Evolutionary conservation across 2,797 vertebrate species (phyloP).

Genomic region (Tamandua tetradactyla): DNA sequence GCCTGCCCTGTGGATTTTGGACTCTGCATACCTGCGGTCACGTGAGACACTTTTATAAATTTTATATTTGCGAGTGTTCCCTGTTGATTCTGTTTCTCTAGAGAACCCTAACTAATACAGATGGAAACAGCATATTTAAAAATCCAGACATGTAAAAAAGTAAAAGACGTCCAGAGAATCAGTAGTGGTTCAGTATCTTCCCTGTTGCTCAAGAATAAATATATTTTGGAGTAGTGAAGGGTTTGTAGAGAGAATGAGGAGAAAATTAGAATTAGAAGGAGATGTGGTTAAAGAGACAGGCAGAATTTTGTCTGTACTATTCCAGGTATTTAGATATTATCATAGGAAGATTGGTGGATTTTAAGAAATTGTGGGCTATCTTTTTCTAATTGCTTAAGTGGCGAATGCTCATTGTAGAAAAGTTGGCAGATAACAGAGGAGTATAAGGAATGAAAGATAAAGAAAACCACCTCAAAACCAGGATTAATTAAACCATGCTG

Average conservation of each 20-base stretch:
- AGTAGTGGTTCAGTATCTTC: background rate
- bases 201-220: background rate
- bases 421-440: background rate
- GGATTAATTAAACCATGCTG: background rate
- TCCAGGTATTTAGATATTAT: background rate
- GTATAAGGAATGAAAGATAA: slow-evolving; percentile 39
- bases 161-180: background rate
- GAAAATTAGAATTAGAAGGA: background rate
- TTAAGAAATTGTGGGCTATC: background rate
- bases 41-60: too few species aligned
- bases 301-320: background rate
- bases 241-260: background rate
- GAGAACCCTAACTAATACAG: too few species aligned
- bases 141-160: background rate
- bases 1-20: too few species aligned
- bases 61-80: too few species aligned
- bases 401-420: slow-evolving; percentile 19
- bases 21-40: too few species aligned
- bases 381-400: background rate
- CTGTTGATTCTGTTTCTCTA: too few species aligned
- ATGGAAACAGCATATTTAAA: background rate
- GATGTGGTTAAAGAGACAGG: background rate
- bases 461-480: background rate
- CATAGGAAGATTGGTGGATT: slow-evolving; percentile 2
- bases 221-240: background rate